Conservation (phyloP, 2,113 vertebrate species). For the Neotoma lepida region DNA sequence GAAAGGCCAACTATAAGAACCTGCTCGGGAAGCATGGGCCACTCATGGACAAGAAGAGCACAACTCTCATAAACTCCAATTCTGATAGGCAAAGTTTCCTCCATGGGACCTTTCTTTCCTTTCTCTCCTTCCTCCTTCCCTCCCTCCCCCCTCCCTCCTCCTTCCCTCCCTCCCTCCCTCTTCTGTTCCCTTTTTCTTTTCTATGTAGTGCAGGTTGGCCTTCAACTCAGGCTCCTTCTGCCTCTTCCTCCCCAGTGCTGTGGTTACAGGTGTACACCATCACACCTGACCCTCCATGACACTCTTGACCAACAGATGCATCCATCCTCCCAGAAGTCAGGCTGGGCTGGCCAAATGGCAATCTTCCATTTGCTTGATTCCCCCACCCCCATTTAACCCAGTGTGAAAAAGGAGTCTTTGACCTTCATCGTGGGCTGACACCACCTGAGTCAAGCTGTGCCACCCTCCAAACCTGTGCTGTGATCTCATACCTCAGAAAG, state of each 20-base stretch:
- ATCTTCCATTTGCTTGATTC: slow-evolving; percentile 53
- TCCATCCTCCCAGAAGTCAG: slow-evolving; percentile 34
- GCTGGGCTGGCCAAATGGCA: slow-evolving; percentile 50
- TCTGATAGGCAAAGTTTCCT: slow-evolving; percentile 42
- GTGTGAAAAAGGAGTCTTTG: not conserved
- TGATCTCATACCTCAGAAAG: not conserved
- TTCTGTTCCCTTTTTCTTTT: not conserved
- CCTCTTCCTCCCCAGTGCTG: not conserved
- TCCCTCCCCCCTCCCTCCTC: rapidly evolving
- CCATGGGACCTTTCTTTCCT: not conserved
- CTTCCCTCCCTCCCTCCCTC: not conserved
- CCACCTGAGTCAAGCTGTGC: not conserved
- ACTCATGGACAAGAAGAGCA: slow-evolving; percentile 49
- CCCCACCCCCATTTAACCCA: slow-evolving; percentile 56
- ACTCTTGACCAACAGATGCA: not conserved
- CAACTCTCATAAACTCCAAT: slow-evolving; percentile 52
- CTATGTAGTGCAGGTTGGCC: not conserved
- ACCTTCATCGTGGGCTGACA: not conserved
- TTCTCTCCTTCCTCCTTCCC: not conserved
- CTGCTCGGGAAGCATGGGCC: slow-evolving; percentile 58
- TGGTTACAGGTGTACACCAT: not conserved
- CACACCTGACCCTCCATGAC: not conserved
- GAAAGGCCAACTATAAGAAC: slow-evolving; percentile 57
- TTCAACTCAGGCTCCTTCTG: not conserved
- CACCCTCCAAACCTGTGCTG: not conserved